phyloP scores from a whole-genome alignment of 2,797 vertebrate species.

The Propithecus perrieri region DNA sequence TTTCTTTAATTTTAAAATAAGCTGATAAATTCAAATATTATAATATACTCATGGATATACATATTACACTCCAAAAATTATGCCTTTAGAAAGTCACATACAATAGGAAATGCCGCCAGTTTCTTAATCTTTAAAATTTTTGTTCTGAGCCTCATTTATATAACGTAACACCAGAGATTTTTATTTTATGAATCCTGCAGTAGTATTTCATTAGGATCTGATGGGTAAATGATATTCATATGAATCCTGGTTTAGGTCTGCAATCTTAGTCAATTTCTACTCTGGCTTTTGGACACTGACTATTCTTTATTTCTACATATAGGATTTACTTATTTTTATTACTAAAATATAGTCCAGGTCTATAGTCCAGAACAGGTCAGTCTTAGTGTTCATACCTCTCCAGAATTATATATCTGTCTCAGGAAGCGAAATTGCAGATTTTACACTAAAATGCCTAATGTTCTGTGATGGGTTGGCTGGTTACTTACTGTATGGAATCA shows the following conservation, averaged over 20 bases:
- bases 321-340: conserved; percentile 25
- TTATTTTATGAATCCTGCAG: not conserved
- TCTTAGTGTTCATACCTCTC: conserved; percentile 26
- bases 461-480: not conserved
- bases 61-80: not conserved
- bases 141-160: not conserved
- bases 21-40: not conserved
- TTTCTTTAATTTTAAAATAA: conserved; percentile 34
- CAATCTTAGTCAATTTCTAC: not conserved
- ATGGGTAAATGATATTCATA: not conserved
- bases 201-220: not conserved
- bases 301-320: conserved; percentile 7
- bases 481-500: not conserved
- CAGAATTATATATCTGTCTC: conserved; percentile 19
- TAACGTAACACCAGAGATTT: not conserved
- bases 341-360: not conserved
- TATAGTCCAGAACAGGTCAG: conserved; percentile 35
- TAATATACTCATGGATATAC: not conserved
- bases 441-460: conserved; percentile 29
- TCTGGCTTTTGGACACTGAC: not conserved
- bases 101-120: not conserved
- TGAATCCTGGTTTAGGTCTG: not conserved
- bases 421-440: conserved; percentile 44
- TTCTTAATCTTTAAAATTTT: not conserved
- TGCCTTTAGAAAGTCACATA: not conserved